Percentiles rank a stretch among this genome's conserved stretches.
These are phyloP conservation scores for Carapus acus DNA, from an alignment of 2,797 vertebrate species.

Conservation along the genomic window DNA sequence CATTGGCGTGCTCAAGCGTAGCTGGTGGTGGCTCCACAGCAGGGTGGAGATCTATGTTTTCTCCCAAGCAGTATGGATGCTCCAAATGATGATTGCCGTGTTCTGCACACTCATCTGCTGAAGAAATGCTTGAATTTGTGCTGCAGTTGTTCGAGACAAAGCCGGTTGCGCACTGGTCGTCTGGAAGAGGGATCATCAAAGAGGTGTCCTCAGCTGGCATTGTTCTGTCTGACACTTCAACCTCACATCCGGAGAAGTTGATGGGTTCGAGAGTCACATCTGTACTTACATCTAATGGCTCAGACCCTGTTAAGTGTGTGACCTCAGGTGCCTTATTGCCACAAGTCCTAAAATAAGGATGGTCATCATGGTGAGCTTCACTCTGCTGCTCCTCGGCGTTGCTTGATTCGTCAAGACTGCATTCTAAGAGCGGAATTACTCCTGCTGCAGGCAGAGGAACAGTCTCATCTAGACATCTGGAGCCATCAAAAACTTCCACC, in stretches of 20 bases:
- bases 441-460: slow-evolving; percentile 33
- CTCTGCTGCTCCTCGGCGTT: slow-evolving; percentile 3
- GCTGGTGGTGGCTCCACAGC: slow-evolving; percentile 3
- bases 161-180: slow-evolving; percentile 3
- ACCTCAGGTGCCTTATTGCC: not conserved
- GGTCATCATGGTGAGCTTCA: slow-evolving; percentile 47
- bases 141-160: not conserved
- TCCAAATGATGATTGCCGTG: slow-evolving; percentile 29
- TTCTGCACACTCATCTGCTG: slow-evolving; percentile 22
- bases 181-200: slow-evolving; percentile 33
- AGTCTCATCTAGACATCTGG: slow-evolving; percentile 38
- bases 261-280: slow-evolving; percentile 57
- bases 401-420: slow-evolving; percentile 27
- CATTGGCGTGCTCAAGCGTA: slow-evolving; percentile 10
- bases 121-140: slow-evolving; percentile 23
- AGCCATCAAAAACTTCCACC: slow-evolving; percentile 51
- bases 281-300: slow-evolving; percentile 1
- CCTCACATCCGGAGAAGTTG: slow-evolving; percentile 55
- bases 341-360: slow-evolving; percentile 47
- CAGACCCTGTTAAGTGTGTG: slow-evolving; percentile 1
- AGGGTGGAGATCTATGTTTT: slow-evolving; percentile 2
- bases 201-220: not conserved
- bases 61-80: slow-evolving; percentile 45
- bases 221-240: slow-evolving; percentile 44
- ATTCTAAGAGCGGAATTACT: slow-evolving; percentile 9